A percentile compares a stretch with the other conserved stretches of the same genome.
phyloP scores from a whole-genome alignment of 2,888 invertebrate species.

The Thyatira batis region DNA sequence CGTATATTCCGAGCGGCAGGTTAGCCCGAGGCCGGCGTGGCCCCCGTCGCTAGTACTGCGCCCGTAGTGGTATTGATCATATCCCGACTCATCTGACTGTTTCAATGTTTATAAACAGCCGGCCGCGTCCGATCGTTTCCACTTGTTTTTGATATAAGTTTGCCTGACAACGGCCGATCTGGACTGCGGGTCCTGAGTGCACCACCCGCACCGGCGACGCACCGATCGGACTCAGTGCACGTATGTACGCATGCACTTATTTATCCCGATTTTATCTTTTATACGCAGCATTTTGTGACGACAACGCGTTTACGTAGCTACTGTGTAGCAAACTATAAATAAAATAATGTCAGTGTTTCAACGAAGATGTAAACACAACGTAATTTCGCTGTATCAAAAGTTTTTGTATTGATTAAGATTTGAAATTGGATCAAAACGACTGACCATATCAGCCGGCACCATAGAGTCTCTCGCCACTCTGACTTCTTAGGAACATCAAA shows the following conservation, averaged over 20 bases:
- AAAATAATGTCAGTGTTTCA: slow-evolving; percentile 32
- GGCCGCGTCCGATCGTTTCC: slow-evolving; percentile 64
- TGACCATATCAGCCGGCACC: neutral
- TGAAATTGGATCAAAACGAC: neutral
- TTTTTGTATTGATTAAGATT: slow-evolving; percentile 4
- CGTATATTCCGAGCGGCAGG: slow-evolving; percentile 57
- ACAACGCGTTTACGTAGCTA: slow-evolving; percentile 41
- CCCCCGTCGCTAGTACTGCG: slow-evolving; percentile 52
- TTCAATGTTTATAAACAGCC: slow-evolving; percentile 81
- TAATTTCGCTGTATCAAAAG: slow-evolving; percentile 10
- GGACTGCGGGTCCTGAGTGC: slow-evolving; percentile 56
- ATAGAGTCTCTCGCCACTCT: neutral
- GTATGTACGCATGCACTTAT: slow-evolving; percentile 64
- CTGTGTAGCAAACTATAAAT: slow-evolving; percentile 39
- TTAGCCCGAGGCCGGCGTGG: slow-evolving; percentile 62
- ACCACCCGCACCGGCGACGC: slow-evolving; percentile 46
- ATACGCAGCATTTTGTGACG: slow-evolving; percentile 38
- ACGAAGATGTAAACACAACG: slow-evolving; percentile 36
- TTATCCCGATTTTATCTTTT: slow-evolving; percentile 41
- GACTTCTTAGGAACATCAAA: neutral
- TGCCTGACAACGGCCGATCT: slow-evolving; percentile 45
- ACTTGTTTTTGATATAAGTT: slow-evolving; percentile 66
- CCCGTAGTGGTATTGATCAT: slow-evolving; percentile 65
- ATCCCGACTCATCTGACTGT: slow-evolving; percentile 53
- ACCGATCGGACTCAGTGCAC: slow-evolving; percentile 51